Evolutionary conservation across 2,888 invertebrate species (phyloP).

Genomic region (Eupithecia subumbrata): DNA sequence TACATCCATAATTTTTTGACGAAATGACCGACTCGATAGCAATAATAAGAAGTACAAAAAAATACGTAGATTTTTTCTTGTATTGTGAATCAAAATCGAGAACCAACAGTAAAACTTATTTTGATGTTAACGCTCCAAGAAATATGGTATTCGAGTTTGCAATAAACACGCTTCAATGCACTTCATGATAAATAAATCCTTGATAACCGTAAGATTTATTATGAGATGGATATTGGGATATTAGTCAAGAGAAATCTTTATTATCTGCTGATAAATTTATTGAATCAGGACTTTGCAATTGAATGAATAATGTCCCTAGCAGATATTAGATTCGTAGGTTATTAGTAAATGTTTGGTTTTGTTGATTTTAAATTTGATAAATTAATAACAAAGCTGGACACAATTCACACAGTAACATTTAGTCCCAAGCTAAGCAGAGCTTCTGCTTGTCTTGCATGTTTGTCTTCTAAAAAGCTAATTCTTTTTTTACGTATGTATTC

Average conservation of each 20-base stretch:
- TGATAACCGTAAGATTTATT: constrained; percentile 23
- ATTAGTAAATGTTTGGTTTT: background rate
- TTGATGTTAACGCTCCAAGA: constrained; percentile 44
- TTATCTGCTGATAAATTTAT: constrained; percentile 7
- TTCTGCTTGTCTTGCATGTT: no score
- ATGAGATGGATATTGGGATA: constrained; percentile 18
- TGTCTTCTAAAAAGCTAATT: no score
- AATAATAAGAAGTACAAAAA: background rate
- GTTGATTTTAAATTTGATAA: background rate
- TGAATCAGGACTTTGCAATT: background rate
- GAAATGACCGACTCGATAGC: no score
- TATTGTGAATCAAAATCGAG: constrained; percentile 15
- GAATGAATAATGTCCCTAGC: background rate
- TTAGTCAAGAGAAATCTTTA: constrained; percentile 13
- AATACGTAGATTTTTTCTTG: background rate
- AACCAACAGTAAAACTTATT: constrained; percentile 35
- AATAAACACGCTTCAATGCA: constrained; percentile 44
- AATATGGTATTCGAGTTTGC: constrained; percentile 43
- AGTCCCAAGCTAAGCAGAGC: no score
- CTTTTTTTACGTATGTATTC: no score
- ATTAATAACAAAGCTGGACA: background rate
- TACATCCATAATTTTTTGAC: no score
- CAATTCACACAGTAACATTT: no score
- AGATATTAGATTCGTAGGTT: background rate
- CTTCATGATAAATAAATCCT: constrained; percentile 36